phyloP scores from a whole-genome alignment of 1,140 invertebrate species.

The Drosophila sp. region DNA sequence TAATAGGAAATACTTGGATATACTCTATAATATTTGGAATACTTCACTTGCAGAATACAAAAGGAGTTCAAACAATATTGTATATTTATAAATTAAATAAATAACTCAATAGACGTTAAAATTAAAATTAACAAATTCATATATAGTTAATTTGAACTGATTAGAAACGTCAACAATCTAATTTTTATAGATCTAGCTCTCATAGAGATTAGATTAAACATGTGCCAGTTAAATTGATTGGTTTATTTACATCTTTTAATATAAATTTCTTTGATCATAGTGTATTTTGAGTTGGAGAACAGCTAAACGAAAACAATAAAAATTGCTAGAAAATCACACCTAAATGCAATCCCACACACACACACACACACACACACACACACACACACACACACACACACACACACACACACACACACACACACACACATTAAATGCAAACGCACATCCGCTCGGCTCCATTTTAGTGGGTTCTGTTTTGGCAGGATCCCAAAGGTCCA shows the following conservation, averaged over 20 bases:
- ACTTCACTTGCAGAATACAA: too few relatives aligned
- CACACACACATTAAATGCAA: slow-evolving; percentile 8
- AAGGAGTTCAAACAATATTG: too few relatives aligned
- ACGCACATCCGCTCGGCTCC: slow-evolving; percentile 44
- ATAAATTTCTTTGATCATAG: not conserved
- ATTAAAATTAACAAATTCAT: too few relatives aligned
- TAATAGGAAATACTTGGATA: not conserved
- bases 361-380: not conserved
- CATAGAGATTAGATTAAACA: too few relatives aligned
- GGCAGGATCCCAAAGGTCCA: not conserved
- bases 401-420: not conserved
- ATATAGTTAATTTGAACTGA: too few relatives aligned
- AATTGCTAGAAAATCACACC: not conserved
- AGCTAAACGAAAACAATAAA: slow-evolving; percentile 17
- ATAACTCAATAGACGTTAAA: too few relatives aligned
- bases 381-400: not conserved
- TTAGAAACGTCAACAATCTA: too few relatives aligned
- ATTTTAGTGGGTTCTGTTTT: slow-evolving; percentile 4
- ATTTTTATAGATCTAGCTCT: too few relatives aligned
- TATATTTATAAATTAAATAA: too few relatives aligned
- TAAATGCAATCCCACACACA: slow-evolving; percentile 4
- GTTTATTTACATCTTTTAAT: not conserved
- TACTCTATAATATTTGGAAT: not conserved
- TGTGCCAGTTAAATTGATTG: too few relatives aligned
- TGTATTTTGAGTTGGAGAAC: slow-evolving; percentile 6